phyloP scores from a whole-genome alignment of 2,113 vertebrate genomes.

The Sus scrofa region T2T-Sscrofa CM000826.6:22505501-22506000 shows the following conservation, averaged over 20 bases:
- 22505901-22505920: not conserved
- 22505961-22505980: not conserved
- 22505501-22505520: not conserved
- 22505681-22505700: not conserved
- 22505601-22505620: not conserved
- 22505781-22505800: not conserved
- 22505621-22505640: not conserved
- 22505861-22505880: not conserved
- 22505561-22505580: not conserved
- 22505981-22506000: not conserved
- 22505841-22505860: slow-evolving; percentile 14
- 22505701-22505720: not conserved
- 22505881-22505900: not conserved
- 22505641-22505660: not conserved
- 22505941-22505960: not conserved
- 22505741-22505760: not conserved
- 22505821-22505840: not conserved
- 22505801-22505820: not conserved
- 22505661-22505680: not conserved
- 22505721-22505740: not conserved
- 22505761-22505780: not conserved
- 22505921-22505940: not conserved
- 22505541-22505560: not conserved
- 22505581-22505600: not conserved
- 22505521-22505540: not conserved